Evolutionary conservation across 2,113 vertebrate genomes (phyloP).

Genomic region (Entosphenus tridentatus): DNA sequence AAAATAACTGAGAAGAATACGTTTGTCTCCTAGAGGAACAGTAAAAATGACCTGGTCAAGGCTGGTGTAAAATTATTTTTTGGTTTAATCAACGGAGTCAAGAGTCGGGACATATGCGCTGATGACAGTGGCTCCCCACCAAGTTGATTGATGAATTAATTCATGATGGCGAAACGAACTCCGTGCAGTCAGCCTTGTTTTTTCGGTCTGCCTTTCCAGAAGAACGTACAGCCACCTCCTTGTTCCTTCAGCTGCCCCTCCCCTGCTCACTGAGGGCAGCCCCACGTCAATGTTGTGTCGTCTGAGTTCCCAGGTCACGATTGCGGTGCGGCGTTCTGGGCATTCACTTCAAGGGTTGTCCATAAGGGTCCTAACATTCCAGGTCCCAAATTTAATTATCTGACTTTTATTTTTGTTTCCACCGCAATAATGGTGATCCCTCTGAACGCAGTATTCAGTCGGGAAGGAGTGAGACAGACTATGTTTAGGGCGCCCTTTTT

Average conservation of each 20-base stretch:
- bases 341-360: not conserved
- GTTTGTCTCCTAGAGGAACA: no score
- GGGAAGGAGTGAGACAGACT: not conserved
- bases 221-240: not conserved
- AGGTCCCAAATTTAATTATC: not conserved
- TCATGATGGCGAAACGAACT: not conserved
- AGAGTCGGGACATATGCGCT: not conserved
- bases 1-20: no score
- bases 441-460: not conserved
- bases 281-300: not conserved
- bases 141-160: not conserved
- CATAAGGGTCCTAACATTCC: not conserved
- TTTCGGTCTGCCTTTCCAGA: not conserved
- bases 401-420: not conserved
- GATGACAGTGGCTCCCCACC: not conserved
- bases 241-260: not conserved
- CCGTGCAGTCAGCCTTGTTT: not conserved
- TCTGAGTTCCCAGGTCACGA: not conserved
- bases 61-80: not conserved
- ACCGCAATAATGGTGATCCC: not conserved
- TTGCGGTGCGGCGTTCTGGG: not conserved
- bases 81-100: not conserved
- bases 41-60: not conserved
- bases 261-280: not conserved
- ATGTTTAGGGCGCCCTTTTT: not conserved